phyloP scores from a whole-genome alignment of 2,113 vertebrate genomes.

The Condylura cristata region DNA sequence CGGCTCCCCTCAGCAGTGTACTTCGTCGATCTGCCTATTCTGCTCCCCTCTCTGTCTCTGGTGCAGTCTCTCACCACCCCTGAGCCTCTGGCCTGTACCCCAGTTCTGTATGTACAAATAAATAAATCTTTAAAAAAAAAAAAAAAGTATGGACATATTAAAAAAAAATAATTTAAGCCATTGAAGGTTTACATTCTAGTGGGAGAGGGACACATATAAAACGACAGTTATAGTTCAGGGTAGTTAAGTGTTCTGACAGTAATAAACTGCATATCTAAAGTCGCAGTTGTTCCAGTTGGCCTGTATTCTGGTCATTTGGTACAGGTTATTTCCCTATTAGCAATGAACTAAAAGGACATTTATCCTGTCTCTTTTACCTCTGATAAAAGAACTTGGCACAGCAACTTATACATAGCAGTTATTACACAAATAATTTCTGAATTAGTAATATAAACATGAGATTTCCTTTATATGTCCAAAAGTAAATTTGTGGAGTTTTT shows the following conservation, averaged over 20 bases:
- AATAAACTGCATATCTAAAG: background rate
- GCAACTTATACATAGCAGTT: background rate
- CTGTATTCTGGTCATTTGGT: background rate
- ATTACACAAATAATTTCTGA: conserved; percentile 13
- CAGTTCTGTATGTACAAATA: too few species aligned
- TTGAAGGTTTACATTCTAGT: background rate
- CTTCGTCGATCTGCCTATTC: too few species aligned
- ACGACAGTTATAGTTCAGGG: background rate
- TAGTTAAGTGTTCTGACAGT: background rate
- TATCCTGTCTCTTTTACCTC: conserved; percentile 3
- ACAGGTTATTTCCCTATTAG: background rate
- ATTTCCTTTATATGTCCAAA: background rate
- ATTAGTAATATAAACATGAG: background rate
- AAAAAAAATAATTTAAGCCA: background rate
- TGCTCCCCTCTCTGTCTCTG: too few species aligned
- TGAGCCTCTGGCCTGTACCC: too few species aligned
- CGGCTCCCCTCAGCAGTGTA: too few species aligned
- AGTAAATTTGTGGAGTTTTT: background rate
- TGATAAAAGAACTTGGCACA: conserved; percentile 10
- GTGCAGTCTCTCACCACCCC: too few species aligned
- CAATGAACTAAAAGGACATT: background rate
- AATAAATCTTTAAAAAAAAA: too few species aligned
- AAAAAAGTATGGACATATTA: too few species aligned
- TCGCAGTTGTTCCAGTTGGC: background rate
- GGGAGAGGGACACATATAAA: background rate